Percentiles rank a stretch among this genome's conserved stretches.
Evolutionary conservation across 2,888 invertebrate species (phyloP).

Genomic region (Acrobeloides nanus): DNA sequence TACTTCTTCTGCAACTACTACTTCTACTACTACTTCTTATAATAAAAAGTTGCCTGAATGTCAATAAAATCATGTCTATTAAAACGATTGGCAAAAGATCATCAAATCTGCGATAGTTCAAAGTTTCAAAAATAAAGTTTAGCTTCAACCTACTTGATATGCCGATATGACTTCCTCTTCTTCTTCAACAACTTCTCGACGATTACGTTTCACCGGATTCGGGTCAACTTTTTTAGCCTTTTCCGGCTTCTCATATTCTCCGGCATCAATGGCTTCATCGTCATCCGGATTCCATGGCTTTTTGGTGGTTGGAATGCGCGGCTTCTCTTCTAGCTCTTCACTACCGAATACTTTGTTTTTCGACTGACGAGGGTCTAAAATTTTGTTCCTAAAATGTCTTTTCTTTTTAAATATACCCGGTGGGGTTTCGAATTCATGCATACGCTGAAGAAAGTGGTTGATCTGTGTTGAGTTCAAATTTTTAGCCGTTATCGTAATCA

Average conservation of each 20-base stretch:
- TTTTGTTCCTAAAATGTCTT: not conserved
- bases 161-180: slow-evolving; percentile 40
- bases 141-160: slow-evolving; percentile 35
- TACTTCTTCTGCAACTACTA: too few relatives aligned
- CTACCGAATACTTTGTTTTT: slow-evolving; percentile 12
- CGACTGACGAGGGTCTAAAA: not conserved
- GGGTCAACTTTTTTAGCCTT: slow-evolving; percentile 2
- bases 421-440: slow-evolving; percentile 27
- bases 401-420: not conserved
- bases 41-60: slow-evolving; percentile 8
- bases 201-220: slow-evolving; percentile 12
- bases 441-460: slow-evolving; percentile 40
- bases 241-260: slow-evolving; percentile 24
- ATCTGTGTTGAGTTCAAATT: slow-evolving; percentile 46
- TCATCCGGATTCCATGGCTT: slow-evolving; percentile 27
- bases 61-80: slow-evolving; percentile 6
- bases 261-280: slow-evolving; percentile 24
- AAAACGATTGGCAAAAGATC: not conserved
- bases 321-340: slow-evolving; percentile 20
- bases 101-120: not conserved
- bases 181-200: slow-evolving; percentile 24
- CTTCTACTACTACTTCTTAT: not conserved
- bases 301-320: slow-evolving; percentile 16
- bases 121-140: not conserved
- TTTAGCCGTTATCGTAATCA: slow-evolving; percentile 46